Percentiles rank a stretch among this genome's conserved stretches.
Conservation (phyloP, 2,113 vertebrate genomes). For the Acrocephalus kingi region DNA sequence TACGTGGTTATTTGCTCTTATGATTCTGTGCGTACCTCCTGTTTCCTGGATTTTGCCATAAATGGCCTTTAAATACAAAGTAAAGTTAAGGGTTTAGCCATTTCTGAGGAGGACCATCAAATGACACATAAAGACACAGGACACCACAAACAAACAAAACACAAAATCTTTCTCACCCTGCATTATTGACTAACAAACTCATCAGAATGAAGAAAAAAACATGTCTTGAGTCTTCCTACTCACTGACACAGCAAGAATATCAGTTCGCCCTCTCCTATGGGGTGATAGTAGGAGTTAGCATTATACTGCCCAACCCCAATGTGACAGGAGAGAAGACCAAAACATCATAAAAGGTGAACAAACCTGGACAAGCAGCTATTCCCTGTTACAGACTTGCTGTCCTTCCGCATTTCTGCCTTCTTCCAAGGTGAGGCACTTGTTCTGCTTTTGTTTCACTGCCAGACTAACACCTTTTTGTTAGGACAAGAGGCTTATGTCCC, state of each 20-base stretch:
- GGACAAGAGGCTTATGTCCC: not conserved
- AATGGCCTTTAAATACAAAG: not conserved
- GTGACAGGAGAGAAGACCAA: not conserved
- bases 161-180: not conserved
- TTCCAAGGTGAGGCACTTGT: not conserved
- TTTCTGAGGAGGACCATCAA: not conserved
- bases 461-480: not conserved
- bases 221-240: not conserved
- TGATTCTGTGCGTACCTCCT: rapidly evolving
- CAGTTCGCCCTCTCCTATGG: not conserved
- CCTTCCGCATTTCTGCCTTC: not conserved
- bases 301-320: not conserved
- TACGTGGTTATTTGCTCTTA: not conserved
- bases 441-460: not conserved
- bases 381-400: not conserved
- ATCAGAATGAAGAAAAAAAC: not conserved
- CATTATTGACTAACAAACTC: not conserved
- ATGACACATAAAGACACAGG: not conserved
- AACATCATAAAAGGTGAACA: not conserved
- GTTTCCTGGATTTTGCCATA: not conserved
- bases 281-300: not conserved
- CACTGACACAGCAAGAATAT: not conserved
- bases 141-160: not conserved
- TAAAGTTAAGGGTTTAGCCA: not conserved
- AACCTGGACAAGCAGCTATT: not conserved